phyloP scores from a whole-genome alignment of 1,140 invertebrate species.

The Drosophila sp. region DNA sequence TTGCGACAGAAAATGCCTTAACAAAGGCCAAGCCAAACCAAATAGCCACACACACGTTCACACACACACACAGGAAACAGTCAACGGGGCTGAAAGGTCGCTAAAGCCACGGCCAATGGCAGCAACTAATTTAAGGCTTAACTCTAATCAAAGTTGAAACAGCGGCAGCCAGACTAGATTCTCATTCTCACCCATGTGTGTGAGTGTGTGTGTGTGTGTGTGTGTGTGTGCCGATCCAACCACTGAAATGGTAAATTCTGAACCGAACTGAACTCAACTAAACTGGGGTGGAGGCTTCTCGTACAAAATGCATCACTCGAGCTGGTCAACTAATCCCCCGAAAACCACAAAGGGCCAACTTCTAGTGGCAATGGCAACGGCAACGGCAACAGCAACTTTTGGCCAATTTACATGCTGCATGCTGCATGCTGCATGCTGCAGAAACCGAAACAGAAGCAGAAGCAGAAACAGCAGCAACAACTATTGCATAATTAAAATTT shows the following conservation, averaged over 20 bases:
- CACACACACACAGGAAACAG: conserved; percentile 20
- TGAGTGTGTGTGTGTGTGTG: conserved; percentile 9
- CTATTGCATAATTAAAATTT: conserved; percentile 79
- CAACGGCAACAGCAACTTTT: conserved; percentile 20
- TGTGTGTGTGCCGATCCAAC: neutral
- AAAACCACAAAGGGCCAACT: conserved; percentile 27
- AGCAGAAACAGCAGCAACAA: conserved; percentile 32
- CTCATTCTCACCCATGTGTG: conserved; percentile 40
- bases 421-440: too few relatives aligned
- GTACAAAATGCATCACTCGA: conserved; percentile 11
- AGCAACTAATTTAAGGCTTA: conserved; percentile 78
- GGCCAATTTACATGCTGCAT: conserved; percentile 65
- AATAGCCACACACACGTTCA: neutral
- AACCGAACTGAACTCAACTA: neutral
- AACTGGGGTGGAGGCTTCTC: neutral
- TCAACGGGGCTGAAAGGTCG: conserved; percentile 47
- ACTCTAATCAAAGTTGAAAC: conserved; percentile 74
- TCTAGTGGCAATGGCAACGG: conserved; percentile 3
- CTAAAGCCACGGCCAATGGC: conserved; percentile 33
- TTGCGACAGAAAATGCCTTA: neutral
- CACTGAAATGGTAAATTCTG: conserved; percentile 9
- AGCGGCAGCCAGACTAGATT: conserved; percentile 43
- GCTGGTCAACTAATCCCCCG: conserved; percentile 25
- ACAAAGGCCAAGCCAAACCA: conserved; percentile 7
- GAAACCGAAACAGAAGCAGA: conserved; percentile 20